Base-by-base conservation (phyloP, 2,113 vertebrate genomes). In the Leucoraja erinaceus region DNA sequence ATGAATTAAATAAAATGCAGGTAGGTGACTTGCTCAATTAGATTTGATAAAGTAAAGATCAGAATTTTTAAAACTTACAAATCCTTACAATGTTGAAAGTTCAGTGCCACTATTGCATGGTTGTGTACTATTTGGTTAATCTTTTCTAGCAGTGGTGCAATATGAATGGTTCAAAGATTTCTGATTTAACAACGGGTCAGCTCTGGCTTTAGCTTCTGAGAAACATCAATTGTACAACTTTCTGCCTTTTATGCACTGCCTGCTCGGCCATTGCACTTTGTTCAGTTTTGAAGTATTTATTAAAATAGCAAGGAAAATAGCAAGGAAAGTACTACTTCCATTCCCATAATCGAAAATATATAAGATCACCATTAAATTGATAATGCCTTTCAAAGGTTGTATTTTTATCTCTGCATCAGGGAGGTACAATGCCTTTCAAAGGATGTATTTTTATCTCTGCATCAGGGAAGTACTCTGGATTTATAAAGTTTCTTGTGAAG, bases 141-240 rank as follows among this genome's bases (percentile, higher is more conserved):
- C 66, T 91, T 91, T 91, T 14, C 12, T 25, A 72, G 90, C 33
- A 91, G 90, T 74, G 90, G 8, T 91, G 90, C 68, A 72, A 91
- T 91, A 14, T 91, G 90, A 91, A 72, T 72, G 33, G 90, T 91
- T 91, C 66, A 91, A 91, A 91, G 68, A 10, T 72, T 91, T 91
- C 38, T 54, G 28, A 91, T 91, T 91, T 91, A 91, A 72, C 63
- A 38, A 74, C 72, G 90, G 68, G 66, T 91, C 90, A 91, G 10
- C 38, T 22, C 66, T 91, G 66, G 20, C 20, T 91, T 72, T 74
- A 72, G 68, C 70, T 91, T 91, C 90, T 91, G 66, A 91, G 90
- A 91, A 91, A 91, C 22, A 70, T 68, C 88, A 28, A 47, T 91
- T 70, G 81, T 59, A 59, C n/a, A 38, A 38, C 33, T 31, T 91